Evolutionary conservation across 2,888 invertebrate genomes (phyloP), one percentile per base, ranked within the genome.

Genomic region (Drosophila diplacantha): DNA sequence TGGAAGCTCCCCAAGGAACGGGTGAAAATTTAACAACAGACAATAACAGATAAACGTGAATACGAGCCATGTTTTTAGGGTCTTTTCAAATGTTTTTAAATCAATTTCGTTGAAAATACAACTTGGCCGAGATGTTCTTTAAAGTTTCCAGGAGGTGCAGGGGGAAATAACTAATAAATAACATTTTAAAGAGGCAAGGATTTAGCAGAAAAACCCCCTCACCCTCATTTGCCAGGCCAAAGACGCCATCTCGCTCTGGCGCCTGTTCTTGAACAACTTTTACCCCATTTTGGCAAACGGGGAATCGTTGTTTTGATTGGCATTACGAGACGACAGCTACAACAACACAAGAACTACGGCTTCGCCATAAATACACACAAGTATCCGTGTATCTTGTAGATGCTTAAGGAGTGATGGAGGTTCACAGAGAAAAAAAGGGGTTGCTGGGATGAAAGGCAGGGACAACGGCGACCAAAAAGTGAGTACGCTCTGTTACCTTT

Each of bases 401-500:
- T 52, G 60, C 55, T 34, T 24, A 37, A 60, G 18, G 54, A 54
- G 26, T 54, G 26, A 55, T 53, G 54, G 54, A 18, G 35, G 14
- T 26, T 18, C 16, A 44, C 46, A 41, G 26, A 18, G 1, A 29
- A 46, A 31, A 29, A 52, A 55, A 37, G 54, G 55, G 55, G 55
- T 55, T 57, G 57, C 22, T n/a, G 52, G 32, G 51, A 14, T 50
- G 29, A 46, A 31, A 46, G 26, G 29, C 14, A 24, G n/a, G 41
- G 22, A 24, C 41, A 41, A 3, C 14, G 39, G 22, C 43, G 18
- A 26, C 24, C n/a, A 12, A 29, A 60, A 60, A 61, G 44, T 20
- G 32, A 63, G 64, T 49, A 63, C 66, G 68, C 66, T 71, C 68
- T 69, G 72, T 69, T 69, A 69, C 72, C 53, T 71, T 67, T 63